These are phyloP conservation scores for Amniataba percoides DNA, from an alignment of 2,797 vertebrate species.

Conservation along the genomic window DNA sequence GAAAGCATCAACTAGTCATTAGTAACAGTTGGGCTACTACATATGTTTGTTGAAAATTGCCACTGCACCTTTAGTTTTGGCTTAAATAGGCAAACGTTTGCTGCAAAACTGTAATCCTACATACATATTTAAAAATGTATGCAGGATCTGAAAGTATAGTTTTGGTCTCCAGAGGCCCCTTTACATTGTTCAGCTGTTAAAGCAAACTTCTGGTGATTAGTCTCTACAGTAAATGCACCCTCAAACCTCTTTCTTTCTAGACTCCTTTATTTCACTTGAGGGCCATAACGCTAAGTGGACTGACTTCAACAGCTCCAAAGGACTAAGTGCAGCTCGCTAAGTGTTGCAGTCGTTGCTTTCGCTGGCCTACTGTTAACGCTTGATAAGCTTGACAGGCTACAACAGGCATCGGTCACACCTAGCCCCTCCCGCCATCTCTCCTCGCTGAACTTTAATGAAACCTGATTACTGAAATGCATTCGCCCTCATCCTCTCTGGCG, in stretches of 20 bases:
- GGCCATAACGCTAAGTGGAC: not conserved
- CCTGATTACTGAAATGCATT: conserved; percentile 64
- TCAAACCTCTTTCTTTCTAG: not conserved
- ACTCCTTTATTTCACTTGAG: conserved; percentile 4
- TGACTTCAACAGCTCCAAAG: conserved; percentile 18
- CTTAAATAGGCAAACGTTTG: not conserved
- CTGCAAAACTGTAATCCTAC: too few species aligned
- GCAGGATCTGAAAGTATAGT: not conserved
- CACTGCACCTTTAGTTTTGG: too few species aligned
- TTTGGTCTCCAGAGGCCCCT: not conserved
- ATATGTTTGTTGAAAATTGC: not conserved
- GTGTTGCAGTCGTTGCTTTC: conserved; percentile 24
- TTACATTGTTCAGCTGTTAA: not conserved
- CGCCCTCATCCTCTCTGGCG: conserved; percentile 30
- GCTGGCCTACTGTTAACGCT: conserved; percentile 60
- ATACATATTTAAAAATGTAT: too few species aligned
- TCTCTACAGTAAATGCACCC: not conserved
- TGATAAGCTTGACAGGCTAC: conserved; percentile 63
- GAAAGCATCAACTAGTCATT: not conserved
- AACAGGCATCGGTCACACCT: conserved; percentile 43
- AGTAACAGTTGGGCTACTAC: not conserved
- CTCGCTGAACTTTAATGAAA: conserved; percentile 52
- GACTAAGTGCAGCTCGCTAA: conserved; percentile 22
- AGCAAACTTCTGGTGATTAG: not conserved
- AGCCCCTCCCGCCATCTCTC: conserved; percentile 18